Percentiles rank a stretch among this genome's conserved stretches.
Conservation (phyloP, 2,888 invertebrate genomes). For the Conus canariensis region DNA sequence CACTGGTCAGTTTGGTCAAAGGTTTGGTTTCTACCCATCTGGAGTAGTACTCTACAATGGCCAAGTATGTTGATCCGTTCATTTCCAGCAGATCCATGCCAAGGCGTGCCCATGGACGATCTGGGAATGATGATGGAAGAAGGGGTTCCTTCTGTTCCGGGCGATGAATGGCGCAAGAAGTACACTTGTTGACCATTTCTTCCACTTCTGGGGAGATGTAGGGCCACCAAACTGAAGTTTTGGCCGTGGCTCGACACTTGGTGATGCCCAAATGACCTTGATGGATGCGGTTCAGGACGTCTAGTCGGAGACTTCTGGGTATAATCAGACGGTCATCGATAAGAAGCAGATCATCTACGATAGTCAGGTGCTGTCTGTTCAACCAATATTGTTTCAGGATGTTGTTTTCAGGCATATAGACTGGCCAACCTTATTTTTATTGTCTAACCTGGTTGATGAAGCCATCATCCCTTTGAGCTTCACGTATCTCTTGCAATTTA, state of each 20-base stretch:
- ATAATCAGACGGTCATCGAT: constrained; percentile 28
- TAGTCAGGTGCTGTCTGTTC: constrained; percentile 5
- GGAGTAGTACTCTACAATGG: background rate
- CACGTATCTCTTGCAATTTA: background rate
- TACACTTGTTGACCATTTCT: constrained; percentile 13
- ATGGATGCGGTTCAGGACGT: background rate
- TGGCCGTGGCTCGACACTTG: background rate
- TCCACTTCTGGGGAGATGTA: background rate
- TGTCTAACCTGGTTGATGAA: background rate
- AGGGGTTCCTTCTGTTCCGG: constrained; percentile 19
- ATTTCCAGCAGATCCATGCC: background rate
- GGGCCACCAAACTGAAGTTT: constrained; percentile 1
- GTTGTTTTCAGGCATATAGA: background rate
- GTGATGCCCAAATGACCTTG: constrained; percentile 10
- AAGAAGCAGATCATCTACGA: constrained; percentile 14
- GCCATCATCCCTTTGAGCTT: background rate
- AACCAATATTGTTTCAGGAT: background rate
- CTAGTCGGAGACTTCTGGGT: background rate
- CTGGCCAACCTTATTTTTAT: background rate
- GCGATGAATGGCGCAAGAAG: constrained; percentile 7
- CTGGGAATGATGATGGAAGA: constrained; percentile 16
- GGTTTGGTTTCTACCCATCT: background rate
- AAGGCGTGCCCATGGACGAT: constrained; percentile 4
- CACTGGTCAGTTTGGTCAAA: background rate
- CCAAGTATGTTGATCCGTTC: background rate